A percentile compares a stretch with the other conserved stretches of the same genome.
Evolutionary conservation across 2,113 vertebrate species (phyloP).

Genomic region (Anseranas semipalmata): DNA sequence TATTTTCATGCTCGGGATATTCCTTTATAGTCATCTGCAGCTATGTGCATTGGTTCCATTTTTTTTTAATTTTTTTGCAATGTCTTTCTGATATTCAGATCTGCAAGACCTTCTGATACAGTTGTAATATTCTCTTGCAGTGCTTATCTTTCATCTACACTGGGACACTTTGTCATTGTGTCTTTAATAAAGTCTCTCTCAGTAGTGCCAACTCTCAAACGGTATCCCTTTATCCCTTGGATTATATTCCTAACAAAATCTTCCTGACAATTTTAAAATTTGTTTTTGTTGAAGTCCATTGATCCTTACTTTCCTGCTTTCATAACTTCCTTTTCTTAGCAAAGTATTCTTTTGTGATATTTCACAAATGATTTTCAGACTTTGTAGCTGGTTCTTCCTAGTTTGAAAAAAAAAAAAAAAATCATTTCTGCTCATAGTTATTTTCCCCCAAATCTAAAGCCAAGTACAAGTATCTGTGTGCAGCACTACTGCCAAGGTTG

Average conservation of each 20-base stretch:
- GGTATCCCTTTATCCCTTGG: neutral
- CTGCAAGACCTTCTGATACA: neutral
- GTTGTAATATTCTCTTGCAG: neutral
- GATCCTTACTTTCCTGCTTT: neutral
- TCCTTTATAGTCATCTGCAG: neutral
- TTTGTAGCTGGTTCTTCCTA: neutral
- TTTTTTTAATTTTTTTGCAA: neutral
- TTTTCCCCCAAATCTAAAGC: neutral
- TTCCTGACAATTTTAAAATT: neutral
- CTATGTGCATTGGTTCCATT: neutral
- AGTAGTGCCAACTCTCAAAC: neutral
- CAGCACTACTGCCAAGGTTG: neutral
- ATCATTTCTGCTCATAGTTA: neutral
- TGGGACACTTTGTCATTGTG: neutral
- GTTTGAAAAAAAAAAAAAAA: neutral
- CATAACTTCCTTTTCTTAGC: neutral
- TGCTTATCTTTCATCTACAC: neutral
- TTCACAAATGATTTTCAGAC: neutral
- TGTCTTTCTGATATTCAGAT: neutral
- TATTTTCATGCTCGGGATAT: neutral
- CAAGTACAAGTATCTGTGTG: too few relatives aligned
- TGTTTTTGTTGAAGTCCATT: neutral
- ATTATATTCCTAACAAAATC: neutral
- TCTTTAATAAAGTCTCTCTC: neutral
- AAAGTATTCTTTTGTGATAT: neutral